phyloP scores from a whole-genome alignment of 2,888 invertebrate genomes.

The Azorinus chamasolen region DNA sequence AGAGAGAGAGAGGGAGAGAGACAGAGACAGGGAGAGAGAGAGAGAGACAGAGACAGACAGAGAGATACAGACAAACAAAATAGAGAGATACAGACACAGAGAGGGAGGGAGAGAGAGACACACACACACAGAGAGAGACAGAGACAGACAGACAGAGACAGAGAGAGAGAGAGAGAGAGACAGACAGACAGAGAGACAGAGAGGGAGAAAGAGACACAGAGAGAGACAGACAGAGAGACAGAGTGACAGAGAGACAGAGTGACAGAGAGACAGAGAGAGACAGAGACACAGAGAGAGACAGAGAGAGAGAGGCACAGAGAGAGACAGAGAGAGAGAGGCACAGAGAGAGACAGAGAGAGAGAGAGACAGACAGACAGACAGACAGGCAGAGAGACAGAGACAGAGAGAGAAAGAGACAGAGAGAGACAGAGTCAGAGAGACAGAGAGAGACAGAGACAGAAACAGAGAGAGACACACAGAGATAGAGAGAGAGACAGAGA shows the following conservation, averaged over 20 bases:
- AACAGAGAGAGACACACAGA: too few species aligned
- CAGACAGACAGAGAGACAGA: neutral
- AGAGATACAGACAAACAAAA: too few species aligned
- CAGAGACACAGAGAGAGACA: conserved; percentile 16
- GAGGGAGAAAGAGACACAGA: too few species aligned
- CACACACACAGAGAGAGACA: neutral
- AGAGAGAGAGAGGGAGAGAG: too few species aligned
- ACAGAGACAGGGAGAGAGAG: too few species aligned
- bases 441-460: neutral
- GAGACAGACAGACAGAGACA: neutral
- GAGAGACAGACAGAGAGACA: too few species aligned
- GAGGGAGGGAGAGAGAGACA: neutral
- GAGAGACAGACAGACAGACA: conserved; percentile 13
- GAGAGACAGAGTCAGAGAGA: neutral
- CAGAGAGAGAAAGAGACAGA: conserved; percentile 1
- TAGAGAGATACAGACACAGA: too few species aligned
- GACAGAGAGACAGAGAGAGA: conserved; percentile 19
- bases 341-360: conserved; percentile 19
- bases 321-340: too few species aligned
- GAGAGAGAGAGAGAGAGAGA: neutral
- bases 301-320: too few species aligned
- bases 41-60: too few species aligned
- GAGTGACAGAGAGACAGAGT: neutral
- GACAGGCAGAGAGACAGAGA: too few species aligned
- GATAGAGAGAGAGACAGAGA: neutral